phyloP scores from a whole-genome alignment of 1,140 invertebrate species.

The Solen grandis region DNA sequence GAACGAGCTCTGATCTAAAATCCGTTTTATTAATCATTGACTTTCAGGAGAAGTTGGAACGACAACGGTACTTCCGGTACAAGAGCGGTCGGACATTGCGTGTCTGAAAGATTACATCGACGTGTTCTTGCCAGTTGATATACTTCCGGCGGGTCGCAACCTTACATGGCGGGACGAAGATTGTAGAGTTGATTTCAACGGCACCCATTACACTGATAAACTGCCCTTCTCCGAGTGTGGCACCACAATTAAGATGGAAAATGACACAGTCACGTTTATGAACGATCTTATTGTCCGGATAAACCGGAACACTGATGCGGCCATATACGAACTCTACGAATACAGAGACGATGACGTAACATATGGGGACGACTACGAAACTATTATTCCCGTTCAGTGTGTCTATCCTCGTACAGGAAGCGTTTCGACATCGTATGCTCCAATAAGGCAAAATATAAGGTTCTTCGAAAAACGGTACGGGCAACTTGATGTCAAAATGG shows the following conservation, averaged over 20 bases:
- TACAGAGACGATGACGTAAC: conserved; percentile 11
- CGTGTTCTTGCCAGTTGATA: conserved; percentile 22
- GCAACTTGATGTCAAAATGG: conserved; percentile 29
- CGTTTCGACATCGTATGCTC: conserved; percentile 27
- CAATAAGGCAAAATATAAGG: conserved; percentile 39
- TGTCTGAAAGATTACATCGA: conserved; percentile 18
- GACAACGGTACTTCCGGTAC: conserved; percentile 10
- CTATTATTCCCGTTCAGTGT: conserved; percentile 42
- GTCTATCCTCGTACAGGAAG: conserved; percentile 29
- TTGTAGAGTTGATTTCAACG: conserved; percentile 36
- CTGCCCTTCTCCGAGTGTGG: conserved; percentile 47
- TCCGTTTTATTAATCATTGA: too few relatives aligned
- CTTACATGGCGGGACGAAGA: conserved; percentile 43
- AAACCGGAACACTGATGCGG: background rate
- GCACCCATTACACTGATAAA: conserved; percentile 42
- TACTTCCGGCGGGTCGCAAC: conserved; percentile 22
- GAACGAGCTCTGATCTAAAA: too few relatives aligned
- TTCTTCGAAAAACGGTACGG: conserved; percentile 45
- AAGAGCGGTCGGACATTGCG: conserved; percentile 40
- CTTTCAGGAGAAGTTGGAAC: too few relatives aligned
- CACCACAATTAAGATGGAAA: conserved; percentile 40
- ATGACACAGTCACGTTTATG: conserved; percentile 44
- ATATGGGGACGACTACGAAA: conserved; percentile 36
- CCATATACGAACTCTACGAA: background rate
- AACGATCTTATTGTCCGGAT: conserved; percentile 64